phyloP scores from a whole-genome alignment of 2,113 vertebrate genomes.

The Desmodus rotundus region DNA sequence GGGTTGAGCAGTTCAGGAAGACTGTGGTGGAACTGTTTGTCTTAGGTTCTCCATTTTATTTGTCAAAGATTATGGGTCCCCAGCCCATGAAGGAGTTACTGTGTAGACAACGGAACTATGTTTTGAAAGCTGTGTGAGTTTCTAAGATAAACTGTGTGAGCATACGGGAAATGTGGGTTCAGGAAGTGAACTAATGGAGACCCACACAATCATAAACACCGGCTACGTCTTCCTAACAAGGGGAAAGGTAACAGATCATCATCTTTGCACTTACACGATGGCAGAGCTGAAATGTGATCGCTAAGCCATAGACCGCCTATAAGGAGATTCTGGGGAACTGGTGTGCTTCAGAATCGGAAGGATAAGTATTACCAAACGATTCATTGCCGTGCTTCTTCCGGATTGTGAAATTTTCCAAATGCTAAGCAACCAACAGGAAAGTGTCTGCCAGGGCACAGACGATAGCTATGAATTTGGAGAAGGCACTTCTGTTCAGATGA shows the following conservation, averaged over 20 bases:
- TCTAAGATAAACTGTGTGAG: not conserved
- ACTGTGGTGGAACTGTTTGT: not conserved
- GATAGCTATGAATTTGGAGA: not conserved
- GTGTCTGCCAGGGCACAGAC: not conserved
- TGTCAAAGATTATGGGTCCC: not conserved
- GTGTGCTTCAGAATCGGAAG: slow-evolving; percentile 20
- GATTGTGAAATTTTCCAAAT: slow-evolving; percentile 21
- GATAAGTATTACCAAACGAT: not conserved
- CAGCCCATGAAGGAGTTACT: not conserved
- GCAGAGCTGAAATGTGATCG: not conserved
- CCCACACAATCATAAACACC: not conserved
- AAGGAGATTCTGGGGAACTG: not conserved
- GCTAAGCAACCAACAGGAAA: slow-evolving; percentile 24
- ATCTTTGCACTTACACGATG: not conserved
- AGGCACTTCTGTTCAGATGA: not conserved
- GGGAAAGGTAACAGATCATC: not conserved
- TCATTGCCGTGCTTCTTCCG: not conserved
- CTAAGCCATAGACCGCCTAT: not conserved
- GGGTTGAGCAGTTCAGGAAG: not conserved
- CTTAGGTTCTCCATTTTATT: not conserved
- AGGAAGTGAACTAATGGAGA: not conserved
- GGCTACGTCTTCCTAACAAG: not conserved
- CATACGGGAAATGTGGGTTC: not conserved
- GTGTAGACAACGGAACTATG: not conserved
- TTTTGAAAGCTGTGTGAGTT: not conserved